Conservation (phyloP, 2,113 vertebrate species). For the Channa maculata region DNA sequence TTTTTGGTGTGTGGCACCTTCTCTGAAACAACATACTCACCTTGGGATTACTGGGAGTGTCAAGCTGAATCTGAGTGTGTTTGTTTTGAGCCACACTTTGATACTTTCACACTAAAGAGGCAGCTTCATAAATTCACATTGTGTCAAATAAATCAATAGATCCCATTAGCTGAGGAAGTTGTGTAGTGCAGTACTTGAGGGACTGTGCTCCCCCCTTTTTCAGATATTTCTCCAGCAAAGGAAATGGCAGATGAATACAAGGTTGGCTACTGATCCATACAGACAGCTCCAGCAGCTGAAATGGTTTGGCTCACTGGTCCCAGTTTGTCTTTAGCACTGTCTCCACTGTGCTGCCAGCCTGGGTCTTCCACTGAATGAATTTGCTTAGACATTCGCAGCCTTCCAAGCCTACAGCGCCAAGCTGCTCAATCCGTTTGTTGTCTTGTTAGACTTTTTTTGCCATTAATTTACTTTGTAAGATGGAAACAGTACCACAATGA, state of each 20-base stretch:
- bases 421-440: slow-evolving; percentile 19
- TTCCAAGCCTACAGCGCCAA: slow-evolving; percentile 35
- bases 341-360: slow-evolving; percentile 57
- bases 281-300: slow-evolving; percentile 71
- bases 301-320: slow-evolving; percentile 73
- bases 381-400: slow-evolving; percentile 41
- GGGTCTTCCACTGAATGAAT: slow-evolving; percentile 49
- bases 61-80: slow-evolving; percentile 69
- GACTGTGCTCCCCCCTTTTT: slow-evolving; percentile 49
- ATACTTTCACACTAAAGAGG: slow-evolving; percentile 72
- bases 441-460: background rate
- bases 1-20: slow-evolving; percentile 36
- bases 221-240: slow-evolving; percentile 61
- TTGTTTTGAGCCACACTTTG: slow-evolving; percentile 79
- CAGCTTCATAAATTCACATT: slow-evolving; percentile 78
- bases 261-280: slow-evolving; percentile 65
- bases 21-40: slow-evolving; percentile 48
- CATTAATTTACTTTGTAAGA: background rate
- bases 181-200: slow-evolving; percentile 70
- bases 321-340: slow-evolving; percentile 59
- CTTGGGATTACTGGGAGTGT: slow-evolving; percentile 69
- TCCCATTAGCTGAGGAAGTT: slow-evolving; percentile 77
- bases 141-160: slow-evolving; percentile 81
- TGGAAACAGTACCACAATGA: background rate
- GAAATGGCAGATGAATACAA: slow-evolving; percentile 46